Conservation (phyloP, 2,113 vertebrate genomes). For the Vulpes lagopus region DNA sequence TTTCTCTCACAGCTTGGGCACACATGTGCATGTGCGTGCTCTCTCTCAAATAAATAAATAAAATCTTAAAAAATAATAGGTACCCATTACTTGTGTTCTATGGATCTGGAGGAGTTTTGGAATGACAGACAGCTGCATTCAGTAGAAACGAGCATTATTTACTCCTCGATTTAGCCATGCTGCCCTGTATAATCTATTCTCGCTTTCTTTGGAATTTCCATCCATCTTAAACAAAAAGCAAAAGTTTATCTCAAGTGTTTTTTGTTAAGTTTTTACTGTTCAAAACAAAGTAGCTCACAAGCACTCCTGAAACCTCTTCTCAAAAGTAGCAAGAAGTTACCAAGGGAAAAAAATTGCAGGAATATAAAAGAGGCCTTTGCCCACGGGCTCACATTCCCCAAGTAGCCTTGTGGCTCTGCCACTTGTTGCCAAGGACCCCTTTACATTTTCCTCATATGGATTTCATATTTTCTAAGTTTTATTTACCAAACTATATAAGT, state of each 20-base stretch:
- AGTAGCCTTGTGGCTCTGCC: not conserved
- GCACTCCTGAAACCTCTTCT: not conserved
- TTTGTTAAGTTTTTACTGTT: not conserved
- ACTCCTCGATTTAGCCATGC: not conserved
- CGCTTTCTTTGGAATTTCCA: not conserved
- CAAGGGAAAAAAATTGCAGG: not conserved
- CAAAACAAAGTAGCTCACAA: conserved; percentile 33
- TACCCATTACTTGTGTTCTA: not conserved
- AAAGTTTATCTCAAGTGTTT: not conserved
- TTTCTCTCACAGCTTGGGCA: not conserved
- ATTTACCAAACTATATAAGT: not conserved
- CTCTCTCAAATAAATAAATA: not conserved
- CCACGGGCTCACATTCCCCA: no score
- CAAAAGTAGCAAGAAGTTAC: not conserved
- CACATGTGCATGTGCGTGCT: not conserved
- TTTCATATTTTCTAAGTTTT: not conserved
- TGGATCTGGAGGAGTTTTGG: not conserved
- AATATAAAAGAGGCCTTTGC: not conserved
- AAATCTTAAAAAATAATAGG: not conserved
- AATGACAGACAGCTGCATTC: not conserved
- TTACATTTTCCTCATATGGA: not conserved
- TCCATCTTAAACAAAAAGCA: not conserved
- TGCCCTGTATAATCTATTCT: not conserved
- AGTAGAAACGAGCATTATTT: not conserved
- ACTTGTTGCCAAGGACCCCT: not conserved